These are phyloP conservation scores for Scophthalmus maximus DNA, from an alignment of 2,113 vertebrate genomes.

Conservation along the genomic window DNA sequence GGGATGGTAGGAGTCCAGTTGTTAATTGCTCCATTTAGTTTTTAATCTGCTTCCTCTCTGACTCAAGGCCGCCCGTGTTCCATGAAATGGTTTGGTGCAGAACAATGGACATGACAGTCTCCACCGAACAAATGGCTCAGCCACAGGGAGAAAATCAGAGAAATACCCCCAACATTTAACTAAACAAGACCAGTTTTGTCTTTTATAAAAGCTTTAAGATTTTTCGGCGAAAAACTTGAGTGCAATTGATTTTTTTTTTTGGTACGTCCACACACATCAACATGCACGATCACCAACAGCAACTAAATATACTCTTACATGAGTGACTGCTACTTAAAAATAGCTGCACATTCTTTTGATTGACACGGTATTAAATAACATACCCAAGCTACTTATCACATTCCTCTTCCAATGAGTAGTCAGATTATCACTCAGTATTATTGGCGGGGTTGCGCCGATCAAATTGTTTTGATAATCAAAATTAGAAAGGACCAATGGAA, in stretches of 20 bases:
- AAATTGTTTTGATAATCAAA: not conserved
- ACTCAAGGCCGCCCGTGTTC: conserved; percentile 32
- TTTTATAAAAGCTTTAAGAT: not conserved
- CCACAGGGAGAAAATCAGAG: not conserved
- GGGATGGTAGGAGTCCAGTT: conserved; percentile 8
- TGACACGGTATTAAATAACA: not conserved
- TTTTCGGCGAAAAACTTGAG: not conserved
- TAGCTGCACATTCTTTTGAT: not conserved
- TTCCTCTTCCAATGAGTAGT: not conserved
- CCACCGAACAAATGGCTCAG: not conserved
- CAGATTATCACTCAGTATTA: not conserved
- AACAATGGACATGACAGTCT: conserved; percentile 10
- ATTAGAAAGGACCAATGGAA: not conserved
- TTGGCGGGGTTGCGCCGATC: not conserved
- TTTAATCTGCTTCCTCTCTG: conserved; percentile 53
- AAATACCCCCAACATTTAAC: not conserved
- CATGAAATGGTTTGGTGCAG: conserved; percentile 54
- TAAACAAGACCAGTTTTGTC: not conserved
- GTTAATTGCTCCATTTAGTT: conserved; percentile 66
- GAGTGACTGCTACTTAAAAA: not conserved
- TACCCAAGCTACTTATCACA: not conserved
- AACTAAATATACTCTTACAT: not conserved
- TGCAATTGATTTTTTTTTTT: not conserved
- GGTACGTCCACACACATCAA: not conserved
- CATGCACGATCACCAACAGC: not conserved